Conservation (phyloP, 2,888 invertebrate species). For the Folsomia candida region DNA sequence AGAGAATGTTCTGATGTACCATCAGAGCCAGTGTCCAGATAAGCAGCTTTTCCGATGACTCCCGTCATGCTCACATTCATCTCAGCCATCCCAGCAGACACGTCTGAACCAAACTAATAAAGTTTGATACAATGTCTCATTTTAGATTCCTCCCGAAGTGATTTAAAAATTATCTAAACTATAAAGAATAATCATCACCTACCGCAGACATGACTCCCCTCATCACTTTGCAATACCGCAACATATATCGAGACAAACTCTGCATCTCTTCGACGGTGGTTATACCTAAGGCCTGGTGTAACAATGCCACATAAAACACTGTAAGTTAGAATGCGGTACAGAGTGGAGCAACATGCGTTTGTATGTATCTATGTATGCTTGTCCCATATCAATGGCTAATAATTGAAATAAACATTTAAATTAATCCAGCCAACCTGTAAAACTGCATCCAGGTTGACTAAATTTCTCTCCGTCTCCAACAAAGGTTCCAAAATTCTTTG, state of each 20-base stretch:
- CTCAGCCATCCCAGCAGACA: conserved; percentile 21
- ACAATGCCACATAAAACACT: too few relatives aligned
- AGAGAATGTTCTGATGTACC: not conserved
- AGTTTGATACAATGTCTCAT: not conserved
- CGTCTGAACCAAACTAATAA: conserved; percentile 22
- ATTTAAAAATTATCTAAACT: not conserved
- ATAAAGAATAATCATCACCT: not conserved
- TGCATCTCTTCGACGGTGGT: conserved; percentile 36
- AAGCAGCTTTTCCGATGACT: conserved; percentile 23
- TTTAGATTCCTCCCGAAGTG: not conserved
- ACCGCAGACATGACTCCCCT: conserved; percentile 39
- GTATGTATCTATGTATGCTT: not conserved
- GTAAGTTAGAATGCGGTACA: too few relatives aligned
- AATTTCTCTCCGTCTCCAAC: conserved; percentile 61
- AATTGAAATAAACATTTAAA: not conserved
- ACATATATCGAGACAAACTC: conserved; percentile 36
- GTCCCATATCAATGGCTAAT: not conserved
- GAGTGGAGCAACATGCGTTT: not conserved
- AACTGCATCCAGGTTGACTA: conserved; percentile 73
- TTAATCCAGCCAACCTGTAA: conserved; percentile 69
- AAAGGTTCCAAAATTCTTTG: conserved; percentile 66
- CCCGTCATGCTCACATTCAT: conserved; percentile 32
- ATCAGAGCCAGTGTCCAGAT: conserved; percentile 3
- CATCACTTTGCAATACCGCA: conserved; percentile 38
- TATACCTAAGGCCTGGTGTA: conserved; percentile 36